Evolutionary conservation across 2,888 invertebrate species (phyloP), one percentile per base, ranked within the genome.

Genomic region (Imbricaverruca yamaguchii): DNA sequence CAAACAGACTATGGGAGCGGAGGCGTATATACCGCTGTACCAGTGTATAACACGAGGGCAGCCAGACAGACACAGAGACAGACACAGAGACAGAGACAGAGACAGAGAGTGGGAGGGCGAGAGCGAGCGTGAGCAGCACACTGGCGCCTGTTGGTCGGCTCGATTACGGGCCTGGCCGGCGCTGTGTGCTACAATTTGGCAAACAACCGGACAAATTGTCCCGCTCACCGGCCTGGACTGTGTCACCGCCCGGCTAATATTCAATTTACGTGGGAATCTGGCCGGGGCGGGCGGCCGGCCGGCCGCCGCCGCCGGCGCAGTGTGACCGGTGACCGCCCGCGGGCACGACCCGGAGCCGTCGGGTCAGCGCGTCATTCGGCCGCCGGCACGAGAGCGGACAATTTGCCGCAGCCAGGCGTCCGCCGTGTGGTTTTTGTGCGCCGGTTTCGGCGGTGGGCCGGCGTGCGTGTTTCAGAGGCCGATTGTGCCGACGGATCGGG

Each of bases 141-240:
- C 39, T 39, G 65, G 65, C 65, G 74, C 53, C 74, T 18, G 74
- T 0, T 53, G 53, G 53, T 23, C 23, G 9, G 74, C 25, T 18
- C 15, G 74, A 74, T 74, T 74, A 53, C 74, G 7, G 53, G 53
- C 2, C 21, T 9, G 18, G 53, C 18, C 53, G 53, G 0, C 74
- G 39, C 74, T 13, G 53, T 18, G 53, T 7, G 53, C 53, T 74
- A 74, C 74, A 74, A 74, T 74, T 74, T 74, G 74, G 53, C 74
- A 74, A 74, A 74, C 74, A 74, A 74, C 74, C 53, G 74, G 74
- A 74, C 74, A 74, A 74, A 74, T 74, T 74, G 74, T 74, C 23
- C 39, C 53, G 74, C 7, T 59, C 59, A 9, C 53, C 18, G 18
- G 8, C 18, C 74, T 74, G 74, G 74, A 74, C 74, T 21, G 1